Percentiles rank a stretch among this genome's conserved stretches.
Evolutionary conservation across 2,888 invertebrate genomes (phyloP).

Genomic region (Polylopha cassiicola): DNA sequence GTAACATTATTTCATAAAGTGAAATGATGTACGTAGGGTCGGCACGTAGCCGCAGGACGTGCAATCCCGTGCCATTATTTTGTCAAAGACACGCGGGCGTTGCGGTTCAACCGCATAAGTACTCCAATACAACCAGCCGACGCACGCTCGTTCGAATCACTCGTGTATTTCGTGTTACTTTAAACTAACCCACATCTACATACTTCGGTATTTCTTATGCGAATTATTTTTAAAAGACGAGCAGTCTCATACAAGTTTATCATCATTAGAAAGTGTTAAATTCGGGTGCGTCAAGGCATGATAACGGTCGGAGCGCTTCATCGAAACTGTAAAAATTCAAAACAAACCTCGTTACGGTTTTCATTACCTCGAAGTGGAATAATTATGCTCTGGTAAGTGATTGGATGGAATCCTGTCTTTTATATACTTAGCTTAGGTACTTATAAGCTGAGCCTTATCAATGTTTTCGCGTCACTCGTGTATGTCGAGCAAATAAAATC

Average conservation of each 20-base stretch:
- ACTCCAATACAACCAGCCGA: conserved; percentile 31
- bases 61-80: conserved; percentile 53
- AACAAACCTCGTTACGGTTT: conserved; percentile 21
- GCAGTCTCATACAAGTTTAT: conserved; percentile 5
- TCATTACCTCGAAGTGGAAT: conserved; percentile 30
- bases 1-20: conserved; percentile 50
- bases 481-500: conserved; percentile 22
- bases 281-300: conserved; percentile 38
- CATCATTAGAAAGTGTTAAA: neutral
- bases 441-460: conserved; percentile 23
- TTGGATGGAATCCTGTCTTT: too few relatives aligned
- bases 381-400: conserved; percentile 47
- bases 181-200: neutral
- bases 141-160: conserved; percentile 30
- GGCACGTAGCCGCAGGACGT: conserved; percentile 48
- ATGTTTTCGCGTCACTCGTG: conserved; percentile 26
- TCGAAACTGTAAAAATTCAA: conserved; percentile 23
- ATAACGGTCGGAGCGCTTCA: conserved; percentile 31
- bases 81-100: conserved; percentile 46
- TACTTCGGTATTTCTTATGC: conserved; percentile 5
- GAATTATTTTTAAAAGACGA: conserved; percentile 4
- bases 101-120: conserved; percentile 39
- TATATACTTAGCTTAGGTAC: too few relatives aligned
- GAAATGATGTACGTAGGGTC: conserved; percentile 46
- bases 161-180: too few relatives aligned